Evolutionary conservation across 2,888 invertebrate species (phyloP), one percentile per base, ranked within the genome.

Genomic region (Drosophila suboccidentalis): DNA sequence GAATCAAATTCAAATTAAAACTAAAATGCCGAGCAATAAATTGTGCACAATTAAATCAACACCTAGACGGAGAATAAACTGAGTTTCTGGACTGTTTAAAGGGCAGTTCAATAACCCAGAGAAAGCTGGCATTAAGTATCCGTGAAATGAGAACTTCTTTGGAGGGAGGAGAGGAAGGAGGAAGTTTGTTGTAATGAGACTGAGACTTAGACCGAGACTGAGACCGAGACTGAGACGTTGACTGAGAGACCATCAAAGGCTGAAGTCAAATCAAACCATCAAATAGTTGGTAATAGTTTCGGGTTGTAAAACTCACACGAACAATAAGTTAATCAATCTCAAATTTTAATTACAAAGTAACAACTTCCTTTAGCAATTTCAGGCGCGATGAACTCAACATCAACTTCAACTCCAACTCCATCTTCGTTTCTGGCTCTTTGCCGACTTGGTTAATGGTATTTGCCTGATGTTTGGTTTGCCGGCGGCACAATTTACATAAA

Each of bases 241-340:
- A 38, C 26, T 53, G 54, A 39, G 50, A 38, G 49, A 46, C 60
- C 72, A 77, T 72, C 50, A 54, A 78, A 68, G 44, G 49, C 36
- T 46, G 32, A 55, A 71, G 63, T 50, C 70, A 87, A 85, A 89
- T 87, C 88, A 88, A 85, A 89, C 82, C 87, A 87, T 89, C 86
- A 89, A 89, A 87, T 85, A 76, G 88, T 58, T 73, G 86, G 90
- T 85, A 82, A 89, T 84, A 87, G 86, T 87, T 89, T 79, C 71
- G 83, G 75, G 89, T 55, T 89, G 79, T 90, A 90, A 86, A 89
- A 87, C 87, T 90, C 87, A 89, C 90, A 90, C 90, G 89, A 90
- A 89, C 89, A 90, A 87, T 90, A 88, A 90, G 87, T 89, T 90
- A 87, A 87, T 90, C 87, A 87, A 87, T 87, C 87, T 87, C 82